A percentile compares a stretch with the other conserved stretches of the same genome.
Evolutionary conservation across 2,888 invertebrate genomes (phyloP).

Genomic region (Nycteola revayana): DNA sequence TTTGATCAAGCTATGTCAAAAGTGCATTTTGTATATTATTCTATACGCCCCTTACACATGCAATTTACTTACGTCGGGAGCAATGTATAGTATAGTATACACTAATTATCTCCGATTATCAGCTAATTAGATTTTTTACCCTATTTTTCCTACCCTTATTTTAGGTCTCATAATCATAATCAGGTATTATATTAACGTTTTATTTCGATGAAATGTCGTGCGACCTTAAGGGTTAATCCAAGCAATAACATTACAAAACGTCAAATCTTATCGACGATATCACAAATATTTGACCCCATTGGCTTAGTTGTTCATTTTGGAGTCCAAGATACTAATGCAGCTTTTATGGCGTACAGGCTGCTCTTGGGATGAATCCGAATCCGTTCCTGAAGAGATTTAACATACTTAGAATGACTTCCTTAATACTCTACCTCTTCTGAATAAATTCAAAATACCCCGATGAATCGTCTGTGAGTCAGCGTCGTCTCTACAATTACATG

Average conservation of each 20-base stretch:
- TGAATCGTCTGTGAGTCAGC: slow-evolving; percentile 1
- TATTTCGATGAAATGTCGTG: slow-evolving; percentile 8
- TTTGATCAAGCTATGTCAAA: no score
- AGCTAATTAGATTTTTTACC: no score
- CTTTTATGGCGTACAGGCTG: slow-evolving; percentile 3
- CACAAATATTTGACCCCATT: slow-evolving; percentile 3
- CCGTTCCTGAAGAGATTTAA: no score
- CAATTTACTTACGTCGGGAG: no score
- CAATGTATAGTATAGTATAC: no score
- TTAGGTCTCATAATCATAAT: slow-evolving; percentile 9
- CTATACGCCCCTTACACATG: no score
- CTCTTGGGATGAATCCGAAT: no score
- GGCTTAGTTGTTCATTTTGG: neutral
- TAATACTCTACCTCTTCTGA: no score
- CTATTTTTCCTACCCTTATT: no score
- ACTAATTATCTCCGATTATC: no score
- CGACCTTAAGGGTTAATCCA: slow-evolving; percentile 5
- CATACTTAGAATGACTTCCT: no score
- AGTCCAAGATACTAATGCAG: slow-evolving; percentile 1
- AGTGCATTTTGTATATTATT: no score
- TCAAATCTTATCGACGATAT: slow-evolving; percentile 1
- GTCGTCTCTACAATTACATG: slow-evolving; percentile 1
- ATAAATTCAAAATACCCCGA: slow-evolving; percentile 3
- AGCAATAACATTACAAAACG: neutral
- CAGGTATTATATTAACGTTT: slow-evolving; percentile 6